These are phyloP conservation scores for Cydia amplana DNA, from an alignment of 1,140 invertebrate genomes.

Conservation along the genomic window DNA sequence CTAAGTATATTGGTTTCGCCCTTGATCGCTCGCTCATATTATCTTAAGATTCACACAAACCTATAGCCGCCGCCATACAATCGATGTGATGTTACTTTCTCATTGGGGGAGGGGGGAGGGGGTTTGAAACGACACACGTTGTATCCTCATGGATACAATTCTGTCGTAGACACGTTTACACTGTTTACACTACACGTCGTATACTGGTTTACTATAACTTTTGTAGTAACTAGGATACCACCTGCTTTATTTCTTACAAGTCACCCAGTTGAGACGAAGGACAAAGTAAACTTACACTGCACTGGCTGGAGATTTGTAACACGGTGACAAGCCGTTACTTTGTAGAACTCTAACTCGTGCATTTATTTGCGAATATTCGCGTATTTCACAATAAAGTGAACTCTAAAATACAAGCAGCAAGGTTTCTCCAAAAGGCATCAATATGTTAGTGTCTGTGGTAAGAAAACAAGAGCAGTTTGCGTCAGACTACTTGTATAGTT, in stretches of 20 bases:
- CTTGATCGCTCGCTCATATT: too few species aligned
- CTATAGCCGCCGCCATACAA: too few species aligned
- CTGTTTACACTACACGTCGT: too few species aligned
- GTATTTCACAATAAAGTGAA: constrained; percentile 1
- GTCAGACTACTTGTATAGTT: neutral
- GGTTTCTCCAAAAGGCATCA: neutral
- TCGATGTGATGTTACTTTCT: too few species aligned
- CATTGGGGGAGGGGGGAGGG: too few species aligned
- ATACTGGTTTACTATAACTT: constrained; percentile 30
- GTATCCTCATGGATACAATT: too few species aligned
- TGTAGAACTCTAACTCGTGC: neutral
- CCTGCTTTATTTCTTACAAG: constrained; percentile 19
- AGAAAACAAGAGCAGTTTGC: constrained; percentile 3
- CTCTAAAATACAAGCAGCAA: neutral
- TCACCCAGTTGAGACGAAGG: constrained; percentile 13
- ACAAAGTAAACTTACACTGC: neutral
- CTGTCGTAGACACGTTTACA: too few species aligned
- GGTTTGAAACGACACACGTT: too few species aligned
- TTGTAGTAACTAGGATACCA: neutral
- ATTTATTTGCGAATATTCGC: neutral
- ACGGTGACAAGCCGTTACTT: constrained; percentile 9
- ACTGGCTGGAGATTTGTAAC: neutral
- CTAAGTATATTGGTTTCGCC: too few species aligned
- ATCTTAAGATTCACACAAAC: too few species aligned
- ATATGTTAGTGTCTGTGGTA: neutral